Evolutionary conservation across 2,113 vertebrate species (phyloP), one percentile per base, ranked within the genome.

Genomic region (Vireo altiloquus): DNA sequence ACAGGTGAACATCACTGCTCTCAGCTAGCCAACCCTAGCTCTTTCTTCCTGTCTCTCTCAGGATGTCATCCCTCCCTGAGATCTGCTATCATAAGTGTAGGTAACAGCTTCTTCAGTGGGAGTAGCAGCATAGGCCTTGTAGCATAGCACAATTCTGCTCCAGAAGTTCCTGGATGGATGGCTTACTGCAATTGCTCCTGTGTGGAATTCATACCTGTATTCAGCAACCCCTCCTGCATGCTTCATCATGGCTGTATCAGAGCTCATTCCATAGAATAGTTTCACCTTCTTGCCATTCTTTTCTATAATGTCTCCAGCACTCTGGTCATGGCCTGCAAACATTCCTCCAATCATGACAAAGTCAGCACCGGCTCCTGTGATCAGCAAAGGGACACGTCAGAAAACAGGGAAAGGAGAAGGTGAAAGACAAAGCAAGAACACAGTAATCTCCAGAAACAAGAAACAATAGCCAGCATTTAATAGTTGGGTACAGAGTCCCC

Each of bases 341-440:
- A 99, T 99, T 50, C 99, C 99, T 88, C 99, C 99, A 94, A 99
- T 98, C 99, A 99, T 99, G 72, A 99, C 99, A 31, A 99, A 99
- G 96, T 99, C 99, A 1, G 99, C 99, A 44, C 99, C 99, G 0
- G 99, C 99, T 39, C 99, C 99, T 99, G 90, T 46, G 59, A 89
- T 82, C 49, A 91, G 46, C 56, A 92, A 75, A 92, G 37, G 9
- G 12, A 71, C 72, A 84, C 0, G 0, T 89, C 79, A 94, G 88
- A 39, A 90, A 59, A 63, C 30, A 85, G 33, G 15, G 49, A 72
- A 76, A 27, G 40, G 39, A 89, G 40, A 47, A 33, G 47, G 35
- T 81, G 47, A 82, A 82, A 94, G 37, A 44, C 44, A 76, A 72
- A 70, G 63, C 40, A 91, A 89, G 71, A 87, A 64, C 57, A 63